Conservation (phyloP, 2,113 vertebrate genomes). For the Pithys albifrons region DNA sequence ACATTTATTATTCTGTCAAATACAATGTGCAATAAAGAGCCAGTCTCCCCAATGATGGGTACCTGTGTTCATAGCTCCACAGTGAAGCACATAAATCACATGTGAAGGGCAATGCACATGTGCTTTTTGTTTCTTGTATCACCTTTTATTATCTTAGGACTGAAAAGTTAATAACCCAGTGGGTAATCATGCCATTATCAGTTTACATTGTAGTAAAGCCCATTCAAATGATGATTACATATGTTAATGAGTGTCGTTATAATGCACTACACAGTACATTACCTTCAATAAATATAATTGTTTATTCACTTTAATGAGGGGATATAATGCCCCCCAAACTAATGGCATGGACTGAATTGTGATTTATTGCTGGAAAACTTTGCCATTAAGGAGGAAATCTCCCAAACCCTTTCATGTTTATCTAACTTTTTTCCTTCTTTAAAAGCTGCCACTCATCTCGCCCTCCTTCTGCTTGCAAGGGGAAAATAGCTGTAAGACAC, state of each 20-base stretch:
- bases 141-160: slow-evolving; percentile 84
- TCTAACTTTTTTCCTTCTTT: slow-evolving; percentile 71
- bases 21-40: slow-evolving; percentile 67
- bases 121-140: slow-evolving; percentile 76
- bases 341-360: slow-evolving; percentile 84
- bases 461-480: slow-evolving; percentile 67
- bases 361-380: slow-evolving; percentile 84
- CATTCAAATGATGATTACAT: slow-evolving; percentile 86
- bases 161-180: slow-evolving; percentile 85
- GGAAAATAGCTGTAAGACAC: slow-evolving; percentile 71
- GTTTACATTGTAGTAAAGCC: slow-evolving; percentile 86
- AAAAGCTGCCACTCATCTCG: slow-evolving; percentile 77
- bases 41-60: slow-evolving; percentile 41
- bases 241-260: slow-evolving; percentile 86
- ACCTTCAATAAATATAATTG: slow-evolving; percentile 91
- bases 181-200: slow-evolving; percentile 85
- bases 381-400: slow-evolving; percentile 79
- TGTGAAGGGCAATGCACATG: slow-evolving; percentile 57
- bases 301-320: slow-evolving; percentile 86
- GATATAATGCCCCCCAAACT: slow-evolving; percentile 82
- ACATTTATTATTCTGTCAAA: slow-evolving; percentile 68
- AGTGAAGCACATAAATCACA: slow-evolving; percentile 66
- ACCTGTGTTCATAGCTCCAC: slow-evolving; percentile 60
- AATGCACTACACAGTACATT: slow-evolving; percentile 87
- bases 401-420: slow-evolving; percentile 75